Base-by-base conservation (phyloP, 2,888 invertebrate species). In the Clitarchus hookeri region DNA sequence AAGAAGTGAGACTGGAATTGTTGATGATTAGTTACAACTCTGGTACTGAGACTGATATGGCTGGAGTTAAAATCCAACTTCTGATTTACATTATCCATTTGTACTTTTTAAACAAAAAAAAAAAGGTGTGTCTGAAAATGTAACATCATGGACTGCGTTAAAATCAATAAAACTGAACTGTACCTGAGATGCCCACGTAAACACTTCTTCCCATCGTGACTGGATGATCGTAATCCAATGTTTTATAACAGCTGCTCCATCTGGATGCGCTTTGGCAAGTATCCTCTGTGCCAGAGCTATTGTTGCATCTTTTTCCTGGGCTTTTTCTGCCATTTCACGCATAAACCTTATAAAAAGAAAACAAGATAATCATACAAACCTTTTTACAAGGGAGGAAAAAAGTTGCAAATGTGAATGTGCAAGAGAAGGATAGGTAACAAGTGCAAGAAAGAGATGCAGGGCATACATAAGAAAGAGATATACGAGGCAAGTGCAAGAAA, bases 201-300 rank as follows among this genome's bases (percentile, higher is more conserved):
- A 96, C 16, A 98, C 96, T 94, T 98, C 98, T 89, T 98, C 98
- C 99, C 99, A 99, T 88, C 98, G 93, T 36, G 98, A 96, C 90
- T 98, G 97, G 87, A 99, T 97, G 88, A 99, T 98, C 54, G 98
- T 98, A 88, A 99, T 96, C 99, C 99, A 99, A 92, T 99, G 98
- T 91, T 98, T 98, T 91, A 99, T 97, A n/a, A 99, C 97, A 26
- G 96, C 95, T n/a, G 98, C 96, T 0, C 98, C 98, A 90, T 99
- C 98, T 0, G 98, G 98, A 92, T 99, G 99, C n/a, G 98, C 97
- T 91, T 97, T 97, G 88, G 95, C 94, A 86, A 99, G 94, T 89
- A 99, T 98, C 77, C 95, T 94, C 90, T 97, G 96, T 0, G 99
- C 99, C 86, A 98, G 94, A 44, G 95, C 93, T 87, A 99, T 94